phyloP scores from a whole-genome alignment of 2,888 invertebrate genomes.

The Drosophila mayaguana region DNA sequence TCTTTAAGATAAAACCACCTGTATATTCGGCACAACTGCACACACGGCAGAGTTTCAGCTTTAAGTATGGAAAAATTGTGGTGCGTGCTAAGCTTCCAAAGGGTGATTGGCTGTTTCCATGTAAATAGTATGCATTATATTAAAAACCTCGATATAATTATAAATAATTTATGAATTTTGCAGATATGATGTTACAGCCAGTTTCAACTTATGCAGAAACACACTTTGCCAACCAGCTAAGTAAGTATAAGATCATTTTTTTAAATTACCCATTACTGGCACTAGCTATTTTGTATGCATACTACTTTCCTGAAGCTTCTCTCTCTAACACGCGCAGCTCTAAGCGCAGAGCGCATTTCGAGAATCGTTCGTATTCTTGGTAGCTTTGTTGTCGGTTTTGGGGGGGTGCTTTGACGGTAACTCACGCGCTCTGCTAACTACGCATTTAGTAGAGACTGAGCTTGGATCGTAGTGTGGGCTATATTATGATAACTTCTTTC shows the following conservation, averaged over 20 bases:
- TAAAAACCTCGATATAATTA: not conserved
- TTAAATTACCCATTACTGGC: not conserved
- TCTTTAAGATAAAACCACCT: conserved; percentile 88
- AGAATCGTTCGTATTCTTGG: too few species aligned
- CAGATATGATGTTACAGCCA: conserved; percentile 89
- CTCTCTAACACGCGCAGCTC: too few species aligned
- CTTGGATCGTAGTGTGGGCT: too few species aligned
- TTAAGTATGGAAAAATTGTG: conserved; percentile 89
- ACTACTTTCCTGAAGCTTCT: too few species aligned
- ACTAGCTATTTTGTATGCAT: too few species aligned
- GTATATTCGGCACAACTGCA: conserved; percentile 88
- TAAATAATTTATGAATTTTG: conserved; percentile 22
- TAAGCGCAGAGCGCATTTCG: too few species aligned
- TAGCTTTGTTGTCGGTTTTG: too few species aligned
- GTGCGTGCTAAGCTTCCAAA: conserved; percentile 90
- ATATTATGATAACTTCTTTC: too few species aligned
- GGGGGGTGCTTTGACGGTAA: too few species aligned
- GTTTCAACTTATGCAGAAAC: conserved; percentile 87
- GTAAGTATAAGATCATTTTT: conserved; percentile 73
- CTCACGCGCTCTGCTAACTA: too few species aligned
- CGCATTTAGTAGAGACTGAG: too few species aligned
- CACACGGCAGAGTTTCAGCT: conserved; percentile 88
- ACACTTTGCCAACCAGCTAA: conserved; percentile 87
- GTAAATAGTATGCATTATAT: conserved; percentile 85
- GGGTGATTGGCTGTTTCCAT: conserved; percentile 92